Conservation (phyloP, 92 coral and sea anemone genomes). For the Porites lobata region DNA sequence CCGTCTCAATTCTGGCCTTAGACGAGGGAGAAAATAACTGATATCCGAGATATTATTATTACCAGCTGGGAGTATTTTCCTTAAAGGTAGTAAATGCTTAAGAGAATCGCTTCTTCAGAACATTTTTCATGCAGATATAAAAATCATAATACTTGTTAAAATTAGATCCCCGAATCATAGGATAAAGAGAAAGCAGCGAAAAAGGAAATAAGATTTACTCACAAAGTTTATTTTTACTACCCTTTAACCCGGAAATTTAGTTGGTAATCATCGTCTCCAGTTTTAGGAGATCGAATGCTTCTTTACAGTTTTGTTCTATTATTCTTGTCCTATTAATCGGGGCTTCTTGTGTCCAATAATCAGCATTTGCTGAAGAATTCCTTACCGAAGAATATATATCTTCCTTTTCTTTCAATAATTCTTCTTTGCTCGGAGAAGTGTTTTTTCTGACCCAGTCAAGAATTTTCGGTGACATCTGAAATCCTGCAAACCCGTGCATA, state of each 20-base stretch:
- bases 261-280: not conserved
- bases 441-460: not conserved
- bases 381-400: constrained; percentile 6
- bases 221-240: not conserved
- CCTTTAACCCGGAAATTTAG: not conserved
- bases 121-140: too few relatives aligned
- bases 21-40: too few relatives aligned
- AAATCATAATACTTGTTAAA: too few relatives aligned
- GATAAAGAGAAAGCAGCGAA: too few relatives aligned
- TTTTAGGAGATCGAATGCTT: not conserved
- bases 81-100: too few relatives aligned
- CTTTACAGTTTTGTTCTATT: constrained; percentile 9
- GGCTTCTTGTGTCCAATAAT: not conserved
- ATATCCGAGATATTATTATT: too few relatives aligned
- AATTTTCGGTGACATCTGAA: not conserved
- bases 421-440: constrained; percentile 10
- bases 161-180: too few relatives aligned
- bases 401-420: not conserved
- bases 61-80: too few relatives aligned
- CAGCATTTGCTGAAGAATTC: constrained; percentile 5
- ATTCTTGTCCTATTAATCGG: not conserved
- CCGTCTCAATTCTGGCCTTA: too few relatives aligned
- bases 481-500: constrained; percentile 7
- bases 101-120: too few relatives aligned
- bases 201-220: too few relatives aligned